Evolutionary conservation across 92 coral and sea anemone species (phyloP), one percentile per base, ranked within the genome.

Genomic region (Parazoanthus swiftii): DNA sequence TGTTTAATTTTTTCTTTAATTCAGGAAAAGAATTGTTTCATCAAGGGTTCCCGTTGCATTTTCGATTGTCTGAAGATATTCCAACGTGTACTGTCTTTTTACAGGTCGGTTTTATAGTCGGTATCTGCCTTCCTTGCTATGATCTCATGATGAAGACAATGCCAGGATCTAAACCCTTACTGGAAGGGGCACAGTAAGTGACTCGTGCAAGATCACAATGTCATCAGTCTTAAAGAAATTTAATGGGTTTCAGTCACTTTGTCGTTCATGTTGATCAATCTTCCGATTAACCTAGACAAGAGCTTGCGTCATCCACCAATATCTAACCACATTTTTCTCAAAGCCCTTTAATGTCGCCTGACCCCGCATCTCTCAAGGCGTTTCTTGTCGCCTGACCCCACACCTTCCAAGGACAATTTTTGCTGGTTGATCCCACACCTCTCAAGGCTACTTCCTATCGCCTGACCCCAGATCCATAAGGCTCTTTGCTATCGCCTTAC

Each of bases 121-220:
- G 98, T n/a, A 97, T 97, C 81, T 97, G 99, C 78, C 90, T 97
- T n/a, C 99, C 99, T 4, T 97, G 99, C 81, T 97, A 95, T 81
- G 98, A 97, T 65, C 93, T 97, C 71, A 85, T 97, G 76, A 86
- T 79, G 85, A 94, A 89, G 77, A 86, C 95, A 23, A 86, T 97
- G 54, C 98, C 99, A 14, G 98, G 95, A 85, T 95, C 99, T 25
- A 88, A 89, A 58, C 89, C 94, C 15, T 86, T 97, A 51, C 91
- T 97, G 46, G 97, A 92, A 3, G 99, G 99, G 38, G 98, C 97
- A 85, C 93, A 94, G 99, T 97, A 94, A 95, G 96, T 89, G 78
- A 8, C 29, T 38, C 23, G 0, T n/a, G 1, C 9, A 2, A 63
- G 51, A 68, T 9, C 10, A 16, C 48, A 16, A 44, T 25, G 79